A percentile compares a stretch with the other conserved stretches of the same genome.
phyloP scores from a whole-genome alignment of 2,888 invertebrate species.

The Phengaris alcon region DNA sequence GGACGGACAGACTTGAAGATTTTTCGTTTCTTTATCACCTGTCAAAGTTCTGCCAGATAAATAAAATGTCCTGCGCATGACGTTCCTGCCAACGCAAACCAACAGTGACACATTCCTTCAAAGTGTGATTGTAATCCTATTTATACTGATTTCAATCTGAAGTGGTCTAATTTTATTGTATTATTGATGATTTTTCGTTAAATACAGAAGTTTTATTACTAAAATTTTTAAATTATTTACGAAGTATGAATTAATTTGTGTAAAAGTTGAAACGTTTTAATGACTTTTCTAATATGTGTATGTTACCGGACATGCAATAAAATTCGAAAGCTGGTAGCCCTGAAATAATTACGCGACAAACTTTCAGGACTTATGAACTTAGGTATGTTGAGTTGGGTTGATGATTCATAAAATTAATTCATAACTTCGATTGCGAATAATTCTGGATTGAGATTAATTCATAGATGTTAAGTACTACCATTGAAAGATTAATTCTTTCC shows the following conservation, averaged over 20 bases:
- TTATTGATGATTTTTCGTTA: neutral
- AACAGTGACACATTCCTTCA: conserved; percentile 32
- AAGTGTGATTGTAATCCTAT: neutral
- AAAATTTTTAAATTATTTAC: neutral
- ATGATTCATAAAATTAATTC: too few species aligned
- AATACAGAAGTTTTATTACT: neutral
- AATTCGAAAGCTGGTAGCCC: neutral
- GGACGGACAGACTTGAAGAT: conserved; percentile 58
- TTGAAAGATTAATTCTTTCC: too few species aligned
- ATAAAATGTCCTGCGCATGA: conserved; percentile 30
- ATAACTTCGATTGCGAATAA: too few species aligned
- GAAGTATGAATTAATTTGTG: neutral
- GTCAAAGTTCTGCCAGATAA: conserved; percentile 39
- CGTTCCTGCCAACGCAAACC: conserved; percentile 31
- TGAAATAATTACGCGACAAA: conserved; percentile 16
- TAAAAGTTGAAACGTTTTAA: neutral
- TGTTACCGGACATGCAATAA: neutral
- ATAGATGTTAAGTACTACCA: too few species aligned
- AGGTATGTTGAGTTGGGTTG: neutral
- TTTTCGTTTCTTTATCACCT: conserved; percentile 39
- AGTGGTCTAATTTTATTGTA: neutral
- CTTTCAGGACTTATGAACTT: too few species aligned
- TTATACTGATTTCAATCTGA: neutral
- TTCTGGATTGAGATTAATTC: too few species aligned
- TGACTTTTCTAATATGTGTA: neutral